Evolutionary conservation across 2,113 vertebrate species (phyloP).

Genomic region (Caranx melampygus): DNA sequence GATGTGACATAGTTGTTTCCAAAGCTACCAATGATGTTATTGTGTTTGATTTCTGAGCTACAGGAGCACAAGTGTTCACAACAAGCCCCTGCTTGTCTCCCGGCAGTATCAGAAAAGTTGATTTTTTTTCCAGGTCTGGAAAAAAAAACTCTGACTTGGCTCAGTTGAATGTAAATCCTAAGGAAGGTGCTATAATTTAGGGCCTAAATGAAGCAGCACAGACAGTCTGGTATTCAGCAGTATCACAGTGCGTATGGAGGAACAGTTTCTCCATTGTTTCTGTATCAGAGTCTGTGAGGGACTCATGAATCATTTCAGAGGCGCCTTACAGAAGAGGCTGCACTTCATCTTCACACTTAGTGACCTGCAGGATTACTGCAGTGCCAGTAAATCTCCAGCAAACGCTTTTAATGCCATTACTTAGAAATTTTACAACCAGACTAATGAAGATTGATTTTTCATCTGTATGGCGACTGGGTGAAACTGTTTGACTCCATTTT

Average conservation of each 20-base stretch:
- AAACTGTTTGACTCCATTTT: background rate
- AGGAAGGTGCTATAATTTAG: constrained; percentile 58
- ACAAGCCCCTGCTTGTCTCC: constrained; percentile 63
- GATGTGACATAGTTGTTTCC: constrained; percentile 31
- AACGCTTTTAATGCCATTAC: constrained; percentile 9
- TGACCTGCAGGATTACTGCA: constrained; percentile 31
- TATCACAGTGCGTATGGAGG: constrained; percentile 38
- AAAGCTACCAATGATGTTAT: constrained; percentile 10
- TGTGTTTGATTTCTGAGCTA: constrained; percentile 28
- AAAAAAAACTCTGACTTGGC: constrained; percentile 53
- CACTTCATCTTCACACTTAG: constrained; percentile 28
- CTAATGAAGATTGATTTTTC: background rate
- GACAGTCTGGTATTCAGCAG: constrained; percentile 57
- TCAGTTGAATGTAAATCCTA: constrained; percentile 40
- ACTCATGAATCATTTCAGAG: constrained; percentile 47
- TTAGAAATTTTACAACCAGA: constrained; percentile 17
- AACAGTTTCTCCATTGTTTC: constrained; percentile 58
- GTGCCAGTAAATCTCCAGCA: constrained; percentile 28
- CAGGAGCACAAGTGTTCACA: constrained; percentile 19
- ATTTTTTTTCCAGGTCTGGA: constrained; percentile 32
- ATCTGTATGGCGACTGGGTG: background rate
- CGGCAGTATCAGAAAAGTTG: constrained; percentile 48
- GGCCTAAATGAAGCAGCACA: constrained; percentile 53
- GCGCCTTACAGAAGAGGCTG: constrained; percentile 13
- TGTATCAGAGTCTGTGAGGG: constrained; percentile 4